These are phyloP conservation scores for Ianthella basta DNA, from an alignment of 37 sponge, comb jelly and placozoan genomes.

Conservation along the genomic window DNA sequence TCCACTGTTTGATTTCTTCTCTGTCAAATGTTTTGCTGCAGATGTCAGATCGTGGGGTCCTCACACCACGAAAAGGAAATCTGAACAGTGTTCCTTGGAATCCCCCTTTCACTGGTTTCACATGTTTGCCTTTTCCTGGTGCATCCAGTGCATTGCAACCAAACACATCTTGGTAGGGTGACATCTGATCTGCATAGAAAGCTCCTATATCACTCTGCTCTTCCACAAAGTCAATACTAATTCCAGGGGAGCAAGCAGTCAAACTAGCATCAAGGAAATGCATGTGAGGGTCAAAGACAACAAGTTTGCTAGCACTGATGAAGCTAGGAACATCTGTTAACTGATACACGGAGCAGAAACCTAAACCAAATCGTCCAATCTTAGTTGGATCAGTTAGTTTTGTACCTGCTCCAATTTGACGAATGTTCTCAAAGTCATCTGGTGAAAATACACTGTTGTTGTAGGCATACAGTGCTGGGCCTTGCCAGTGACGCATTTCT, in stretches of 20 bases:
- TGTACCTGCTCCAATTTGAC: conserved; percentile 68
- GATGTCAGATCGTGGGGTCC: conserved; percentile 45
- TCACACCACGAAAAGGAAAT: conserved; percentile 57
- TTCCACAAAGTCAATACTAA: conserved; percentile 53
- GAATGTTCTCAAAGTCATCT: conserved; percentile 76
- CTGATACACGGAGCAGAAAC: conserved; percentile 78
- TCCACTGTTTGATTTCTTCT: conserved; percentile 13
- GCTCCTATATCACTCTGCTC: not conserved
- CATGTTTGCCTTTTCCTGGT: not conserved
- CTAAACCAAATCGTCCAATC: conserved; percentile 87
- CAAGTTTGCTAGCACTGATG: conserved; percentile 59
- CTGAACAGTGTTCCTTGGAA: conserved; percentile 71
- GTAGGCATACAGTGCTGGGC: conserved; percentile 80
- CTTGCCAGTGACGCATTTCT: conserved; percentile 81
- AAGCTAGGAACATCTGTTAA: conserved; percentile 90
- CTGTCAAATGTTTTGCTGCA: conserved; percentile 30
- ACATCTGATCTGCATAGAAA: conserved; percentile 72
- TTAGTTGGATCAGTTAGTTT: conserved; percentile 70
- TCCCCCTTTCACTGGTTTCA: not conserved
- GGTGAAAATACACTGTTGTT: conserved; percentile 73
- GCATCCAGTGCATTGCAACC: conserved; percentile 52
- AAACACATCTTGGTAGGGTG: conserved; percentile 67
- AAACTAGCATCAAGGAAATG: conserved; percentile 61
- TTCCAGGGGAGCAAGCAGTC: conserved; percentile 53
- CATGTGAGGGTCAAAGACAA: conserved; percentile 87